Base-by-base conservation (phyloP, 1,140 invertebrate genomes). In the Drosophila tropicalis region DNA sequence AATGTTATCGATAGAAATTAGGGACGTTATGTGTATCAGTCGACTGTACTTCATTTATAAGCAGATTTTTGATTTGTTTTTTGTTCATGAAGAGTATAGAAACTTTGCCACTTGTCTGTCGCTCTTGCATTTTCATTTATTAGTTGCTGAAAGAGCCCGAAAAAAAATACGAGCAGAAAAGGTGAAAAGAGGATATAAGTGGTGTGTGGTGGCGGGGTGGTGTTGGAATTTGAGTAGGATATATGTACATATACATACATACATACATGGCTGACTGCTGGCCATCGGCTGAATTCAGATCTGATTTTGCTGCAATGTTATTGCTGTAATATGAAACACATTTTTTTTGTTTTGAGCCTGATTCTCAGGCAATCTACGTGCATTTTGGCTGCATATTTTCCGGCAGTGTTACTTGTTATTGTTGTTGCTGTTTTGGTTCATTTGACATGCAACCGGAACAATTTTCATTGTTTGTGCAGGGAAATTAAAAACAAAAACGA, bases 371-470 rank as follows among this genome's bases (percentile, higher is more conserved):
- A 39, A 32, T 55, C 51, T 77, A 77, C 67, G 70, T 85, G 81
- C 81, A 81, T 81, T 85, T 81, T 69, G 64, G 82, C 70, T 74
- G 65, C 81, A 84, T 85, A 85, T 84, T 84, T 84, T 70, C 81
- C 81, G 81, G 81, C 54, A 36, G 64, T 73, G 62, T 72, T 67
- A 62, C 65, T 74, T 73, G 68, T 54, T 67, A 5, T 67, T 69
- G 40, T 40, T 64, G 32, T 75, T 73, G 60, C 70, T 64, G 40
- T 67, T 76, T 74, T 87, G 67, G 67, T 74, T 83, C 79, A 83
- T 87, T 89, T 89, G 84, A 87, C 83, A 89, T 87, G 83, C 83
- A 87, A 81, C 76, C 83, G 72, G 79, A 73, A 79, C 57, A 66
- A 61, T 72, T 79, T 62, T 64, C 76, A 83, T 70, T 87, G 84